Percentiles rank a stretch among this genome's conserved stretches.
phyloP scores from a whole-genome alignment of 2,888 invertebrate species.

The Rhagonycha lutea region DNA sequence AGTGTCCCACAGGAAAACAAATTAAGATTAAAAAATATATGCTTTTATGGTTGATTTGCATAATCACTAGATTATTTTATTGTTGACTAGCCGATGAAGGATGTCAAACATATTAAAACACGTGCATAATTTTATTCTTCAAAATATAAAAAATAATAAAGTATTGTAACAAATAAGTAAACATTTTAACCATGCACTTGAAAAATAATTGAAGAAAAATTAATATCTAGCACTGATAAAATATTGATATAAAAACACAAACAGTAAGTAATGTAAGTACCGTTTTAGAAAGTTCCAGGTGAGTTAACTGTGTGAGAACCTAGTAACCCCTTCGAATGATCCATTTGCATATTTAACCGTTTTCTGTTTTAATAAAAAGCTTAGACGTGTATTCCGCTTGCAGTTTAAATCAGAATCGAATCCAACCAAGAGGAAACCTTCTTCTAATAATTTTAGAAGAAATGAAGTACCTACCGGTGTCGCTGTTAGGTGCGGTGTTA shows the following conservation, averaged over 20 bases:
- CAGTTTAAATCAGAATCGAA: background rate
- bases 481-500: background rate
- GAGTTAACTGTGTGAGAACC: background rate
- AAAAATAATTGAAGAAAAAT: background rate
- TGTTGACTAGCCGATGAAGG: too few species aligned
- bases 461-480: background rate
- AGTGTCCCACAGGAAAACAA: too few species aligned
- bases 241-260: background rate
- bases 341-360: background rate
- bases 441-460: background rate
- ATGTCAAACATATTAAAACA: too few species aligned
- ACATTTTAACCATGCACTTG: background rate
- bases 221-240: background rate
- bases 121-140: too few species aligned
- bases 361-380: background rate
- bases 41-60: too few species aligned
- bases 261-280: background rate
- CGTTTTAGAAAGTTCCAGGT: background rate
- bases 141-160: too few species aligned
- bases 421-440: background rate
- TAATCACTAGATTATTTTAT: too few species aligned
- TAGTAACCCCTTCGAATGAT: background rate
- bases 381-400: background rate
- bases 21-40: too few species aligned
- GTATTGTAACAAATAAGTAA: background rate